Percentiles rank a stretch among this genome's conserved stretches.
These are phyloP conservation scores for Falcunculus frontatus DNA, from an alignment of 2,113 vertebrate genomes.

Conservation along the genomic window DNA sequence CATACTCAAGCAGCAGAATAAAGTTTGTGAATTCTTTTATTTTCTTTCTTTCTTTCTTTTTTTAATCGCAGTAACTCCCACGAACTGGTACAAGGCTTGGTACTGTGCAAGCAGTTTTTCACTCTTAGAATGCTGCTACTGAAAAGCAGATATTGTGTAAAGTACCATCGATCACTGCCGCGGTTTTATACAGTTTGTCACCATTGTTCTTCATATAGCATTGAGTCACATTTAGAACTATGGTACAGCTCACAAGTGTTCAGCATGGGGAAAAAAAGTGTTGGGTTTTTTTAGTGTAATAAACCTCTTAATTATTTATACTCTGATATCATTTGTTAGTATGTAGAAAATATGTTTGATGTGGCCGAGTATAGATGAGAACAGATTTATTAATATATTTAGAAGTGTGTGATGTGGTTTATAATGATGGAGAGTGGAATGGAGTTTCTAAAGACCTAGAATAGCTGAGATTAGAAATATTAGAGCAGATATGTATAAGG, in stretches of 20 bases:
- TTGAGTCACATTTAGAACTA: conserved; percentile 62
- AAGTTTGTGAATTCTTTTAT: conserved; percentile 39
- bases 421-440: not conserved
- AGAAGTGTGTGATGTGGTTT: not conserved
- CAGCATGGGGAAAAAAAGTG: not conserved
- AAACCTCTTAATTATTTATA: not conserved
- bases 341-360: not conserved
- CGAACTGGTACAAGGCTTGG: conserved; percentile 81
- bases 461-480: not conserved
- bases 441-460: not conserved
- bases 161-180: conserved; percentile 75
- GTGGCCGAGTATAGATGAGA: not conserved
- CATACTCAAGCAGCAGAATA: not conserved
- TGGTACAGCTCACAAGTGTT: conserved; percentile 60
- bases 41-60: not conserved
- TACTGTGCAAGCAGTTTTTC: conserved; percentile 53
- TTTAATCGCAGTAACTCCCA: conserved; percentile 73
- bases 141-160: conserved; percentile 88
- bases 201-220: conserved; percentile 83
- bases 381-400: not conserved
- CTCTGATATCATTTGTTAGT: not conserved
- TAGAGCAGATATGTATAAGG: not conserved
- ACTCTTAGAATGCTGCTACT: conserved; percentile 52
- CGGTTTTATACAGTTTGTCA: conserved; percentile 81
- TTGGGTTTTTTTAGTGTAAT: not conserved